Conservation (phyloP, 2,888 invertebrate species). For the Embidobia sp. region DNA sequence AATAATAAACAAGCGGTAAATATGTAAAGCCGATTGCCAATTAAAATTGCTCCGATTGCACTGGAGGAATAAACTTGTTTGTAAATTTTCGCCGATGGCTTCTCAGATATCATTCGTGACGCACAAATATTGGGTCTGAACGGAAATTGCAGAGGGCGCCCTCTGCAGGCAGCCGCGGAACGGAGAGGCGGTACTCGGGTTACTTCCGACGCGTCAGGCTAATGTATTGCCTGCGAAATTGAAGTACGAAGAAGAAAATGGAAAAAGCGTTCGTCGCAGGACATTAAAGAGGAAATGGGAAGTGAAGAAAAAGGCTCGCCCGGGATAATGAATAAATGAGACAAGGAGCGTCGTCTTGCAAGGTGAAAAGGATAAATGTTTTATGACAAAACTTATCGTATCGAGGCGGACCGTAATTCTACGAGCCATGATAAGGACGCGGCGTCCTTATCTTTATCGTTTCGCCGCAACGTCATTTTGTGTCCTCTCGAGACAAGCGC, state of each 20-base stretch:
- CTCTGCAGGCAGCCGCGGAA: background rate
- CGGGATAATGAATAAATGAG: conserved; percentile 68
- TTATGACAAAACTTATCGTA: conserved; percentile 68
- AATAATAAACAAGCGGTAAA: no score
- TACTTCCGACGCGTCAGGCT: conserved; percentile 34
- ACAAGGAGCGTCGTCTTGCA: conserved; percentile 55
- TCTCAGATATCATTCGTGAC: conserved; percentile 6
- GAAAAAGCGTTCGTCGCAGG: conserved; percentile 58
- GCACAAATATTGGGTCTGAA: background rate
- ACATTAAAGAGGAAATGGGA: conserved; percentile 59
- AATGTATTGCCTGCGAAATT: conserved; percentile 61
- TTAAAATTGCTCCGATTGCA: no score
- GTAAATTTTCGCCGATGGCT: no score
- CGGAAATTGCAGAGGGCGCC: conserved; percentile 28
- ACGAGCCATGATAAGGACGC: conserved; percentile 57
- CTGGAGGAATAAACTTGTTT: no score
- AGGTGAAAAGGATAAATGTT: conserved; percentile 68
- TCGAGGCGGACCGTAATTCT: conserved; percentile 57
- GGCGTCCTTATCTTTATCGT: conserved; percentile 54
- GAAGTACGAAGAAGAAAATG: conserved; percentile 62
- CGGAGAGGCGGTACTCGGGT: conserved; percentile 13
- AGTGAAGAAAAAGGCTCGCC: conserved; percentile 52
- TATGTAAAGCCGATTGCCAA: no score
- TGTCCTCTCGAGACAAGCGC: conserved; percentile 54
- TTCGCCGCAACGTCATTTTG: conserved; percentile 48